These are phyloP conservation scores for Rhingia rostrata DNA, from an alignment of 2,888 invertebrate genomes.

Conservation along the genomic window DNA sequence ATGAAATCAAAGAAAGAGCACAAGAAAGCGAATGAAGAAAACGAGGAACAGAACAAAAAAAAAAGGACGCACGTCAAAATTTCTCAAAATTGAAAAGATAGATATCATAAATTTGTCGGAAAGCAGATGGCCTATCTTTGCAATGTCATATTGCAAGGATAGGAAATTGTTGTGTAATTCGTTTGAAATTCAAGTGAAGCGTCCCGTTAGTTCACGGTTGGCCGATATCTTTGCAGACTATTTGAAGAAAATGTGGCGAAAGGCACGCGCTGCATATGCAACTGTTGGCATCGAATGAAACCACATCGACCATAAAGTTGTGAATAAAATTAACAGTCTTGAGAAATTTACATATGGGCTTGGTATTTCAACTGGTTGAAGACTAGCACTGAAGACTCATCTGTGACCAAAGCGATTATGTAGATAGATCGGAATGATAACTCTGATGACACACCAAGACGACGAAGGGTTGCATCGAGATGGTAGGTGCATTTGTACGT, in stretches of 20 bases:
- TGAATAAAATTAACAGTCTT: conserved; percentile 26
- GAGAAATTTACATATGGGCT: conserved; percentile 30
- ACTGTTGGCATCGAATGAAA: background rate
- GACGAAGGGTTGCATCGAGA: conserved; percentile 9
- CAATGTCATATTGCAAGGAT: conserved; percentile 7
- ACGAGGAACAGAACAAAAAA: background rate
- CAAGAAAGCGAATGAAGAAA: background rate
- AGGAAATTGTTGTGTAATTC: conserved; percentile 22
- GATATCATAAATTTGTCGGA: conserved; percentile 14
- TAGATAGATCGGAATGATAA: conserved; percentile 21
- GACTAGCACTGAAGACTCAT: conserved; percentile 23
- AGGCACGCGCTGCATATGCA: conserved; percentile 2
- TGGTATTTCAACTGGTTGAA: conserved; percentile 10
- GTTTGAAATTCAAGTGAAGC: conserved; percentile 21
- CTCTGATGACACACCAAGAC: background rate
- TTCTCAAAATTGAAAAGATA: conserved; percentile 2
- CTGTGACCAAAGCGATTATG: conserved; percentile 39
- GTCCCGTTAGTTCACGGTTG: conserved; percentile 31
- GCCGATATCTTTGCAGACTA: background rate
- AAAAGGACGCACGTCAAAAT: conserved; percentile 13
- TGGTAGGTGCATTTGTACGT: background rate
- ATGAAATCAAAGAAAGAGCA: background rate
- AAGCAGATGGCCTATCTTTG: conserved; percentile 12
- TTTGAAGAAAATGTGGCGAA: background rate
- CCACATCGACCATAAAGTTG: conserved; percentile 43